phyloP scores from a whole-genome alignment of 1,140 invertebrate genomes.

The Drosophila bocki region DNA sequence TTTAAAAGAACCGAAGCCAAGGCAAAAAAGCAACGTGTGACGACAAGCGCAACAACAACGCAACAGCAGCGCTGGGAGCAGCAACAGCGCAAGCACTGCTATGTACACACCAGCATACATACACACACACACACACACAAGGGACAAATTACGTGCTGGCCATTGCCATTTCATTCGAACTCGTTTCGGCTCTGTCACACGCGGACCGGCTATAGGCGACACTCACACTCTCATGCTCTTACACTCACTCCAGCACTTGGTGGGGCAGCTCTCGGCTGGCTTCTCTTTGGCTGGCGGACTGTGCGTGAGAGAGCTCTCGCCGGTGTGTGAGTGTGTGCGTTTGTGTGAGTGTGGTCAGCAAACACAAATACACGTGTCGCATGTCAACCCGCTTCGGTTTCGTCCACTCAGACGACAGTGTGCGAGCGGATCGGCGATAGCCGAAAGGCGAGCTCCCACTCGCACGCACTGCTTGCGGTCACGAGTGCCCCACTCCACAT shows the following conservation, averaged over 20 bases:
- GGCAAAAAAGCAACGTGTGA: constrained; percentile 55
- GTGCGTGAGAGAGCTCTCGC: constrained; percentile 52
- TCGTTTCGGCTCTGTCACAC: constrained; percentile 77
- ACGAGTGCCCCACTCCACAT: neutral
- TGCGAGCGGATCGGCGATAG: constrained; percentile 56
- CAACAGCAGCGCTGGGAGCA: constrained; percentile 32
- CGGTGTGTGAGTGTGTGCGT: constrained; percentile 9
- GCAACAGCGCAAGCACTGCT: constrained; percentile 27
- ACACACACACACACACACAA: constrained; percentile 29
- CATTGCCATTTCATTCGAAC: constrained; percentile 74
- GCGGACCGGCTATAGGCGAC: constrained; percentile 63
- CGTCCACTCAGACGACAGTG: constrained; percentile 76
- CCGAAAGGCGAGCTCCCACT: constrained; percentile 28
- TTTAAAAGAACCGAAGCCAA: constrained; percentile 59
- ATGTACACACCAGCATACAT: constrained; percentile 25
- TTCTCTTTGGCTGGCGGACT: constrained; percentile 65
- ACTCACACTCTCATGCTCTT: constrained; percentile 38
- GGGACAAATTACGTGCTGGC: constrained; percentile 67
- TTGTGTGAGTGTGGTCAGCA: constrained; percentile 53
- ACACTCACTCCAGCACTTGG: constrained; percentile 22
- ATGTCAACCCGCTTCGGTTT: constrained; percentile 73
- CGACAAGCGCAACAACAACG: constrained; percentile 36
- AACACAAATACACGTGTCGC: constrained; percentile 61
- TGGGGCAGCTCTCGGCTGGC: constrained; percentile 29
- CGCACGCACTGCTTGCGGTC: constrained; percentile 21